phyloP scores from a whole-genome alignment of 1,140 invertebrate genomes.

The Cydia fagiglandana region DNA sequence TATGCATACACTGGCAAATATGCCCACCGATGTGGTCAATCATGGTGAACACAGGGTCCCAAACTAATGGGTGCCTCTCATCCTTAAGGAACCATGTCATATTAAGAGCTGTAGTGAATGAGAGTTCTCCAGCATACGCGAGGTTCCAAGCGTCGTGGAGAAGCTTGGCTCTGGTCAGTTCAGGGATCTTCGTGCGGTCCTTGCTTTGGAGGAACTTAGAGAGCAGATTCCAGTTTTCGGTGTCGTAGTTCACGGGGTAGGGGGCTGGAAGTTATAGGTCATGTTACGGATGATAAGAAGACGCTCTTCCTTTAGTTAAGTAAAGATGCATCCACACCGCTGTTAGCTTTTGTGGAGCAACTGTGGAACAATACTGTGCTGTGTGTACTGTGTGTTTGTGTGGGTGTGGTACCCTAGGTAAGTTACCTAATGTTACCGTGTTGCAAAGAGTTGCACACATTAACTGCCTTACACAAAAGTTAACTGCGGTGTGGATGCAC shows the following conservation, averaged over 20 bases:
- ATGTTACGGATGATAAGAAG: not conserved
- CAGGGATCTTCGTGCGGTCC: slow-evolving; percentile 81
- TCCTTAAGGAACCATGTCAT: slow-evolving; percentile 87
- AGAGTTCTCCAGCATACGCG: slow-evolving; percentile 87
- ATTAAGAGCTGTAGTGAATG: slow-evolving; percentile 84
- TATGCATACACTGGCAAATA: slow-evolving; percentile 82
- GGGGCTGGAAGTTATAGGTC: slow-evolving; percentile 79
- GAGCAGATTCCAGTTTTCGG: slow-evolving; percentile 88
- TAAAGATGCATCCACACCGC: too few species aligned
- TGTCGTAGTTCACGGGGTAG: slow-evolving; percentile 90
- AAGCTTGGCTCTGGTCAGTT: slow-evolving; percentile 86
- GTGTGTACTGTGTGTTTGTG: too few species aligned
- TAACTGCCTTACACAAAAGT: too few species aligned
- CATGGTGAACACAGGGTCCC: slow-evolving; percentile 89
- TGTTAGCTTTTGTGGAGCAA: too few species aligned
- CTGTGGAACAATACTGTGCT: too few species aligned
- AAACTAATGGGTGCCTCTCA: slow-evolving; percentile 86
- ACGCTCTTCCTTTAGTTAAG: too few species aligned
- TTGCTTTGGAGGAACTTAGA: slow-evolving; percentile 81
- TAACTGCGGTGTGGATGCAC: too few species aligned
- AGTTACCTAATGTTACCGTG: too few species aligned
- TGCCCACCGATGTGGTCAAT: slow-evolving; percentile 87
- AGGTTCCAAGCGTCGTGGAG: slow-evolving; percentile 89
- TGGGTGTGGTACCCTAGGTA: too few species aligned
- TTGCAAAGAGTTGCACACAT: too few species aligned